A percentile compares a stretch with the other conserved stretches of the same genome.
Conservation (phyloP, 2,888 invertebrate genomes). For the Leptothorax acervorum region DNA sequence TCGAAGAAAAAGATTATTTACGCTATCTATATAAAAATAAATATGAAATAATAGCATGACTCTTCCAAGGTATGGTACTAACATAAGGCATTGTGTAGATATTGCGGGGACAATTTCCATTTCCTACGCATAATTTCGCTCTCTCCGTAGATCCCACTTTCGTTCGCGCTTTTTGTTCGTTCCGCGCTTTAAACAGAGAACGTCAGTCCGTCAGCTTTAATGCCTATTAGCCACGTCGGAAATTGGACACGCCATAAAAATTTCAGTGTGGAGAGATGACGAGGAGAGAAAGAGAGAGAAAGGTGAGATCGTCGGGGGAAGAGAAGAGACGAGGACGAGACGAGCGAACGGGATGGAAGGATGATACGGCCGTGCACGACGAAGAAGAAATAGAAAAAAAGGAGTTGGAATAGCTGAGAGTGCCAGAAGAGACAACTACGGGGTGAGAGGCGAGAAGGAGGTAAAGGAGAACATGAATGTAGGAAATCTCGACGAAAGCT, state of each 20-base stretch:
- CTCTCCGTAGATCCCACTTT: slow-evolving; percentile 1
- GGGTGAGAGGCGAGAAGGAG: neutral
- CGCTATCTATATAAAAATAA: neutral
- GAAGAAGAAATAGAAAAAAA: slow-evolving; percentile 18
- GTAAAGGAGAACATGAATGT: slow-evolving; percentile 13
- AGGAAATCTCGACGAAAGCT: slow-evolving; percentile 49
- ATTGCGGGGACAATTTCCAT: slow-evolving; percentile 39
- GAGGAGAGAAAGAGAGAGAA: slow-evolving; percentile 47
- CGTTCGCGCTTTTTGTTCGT: slow-evolving; percentile 34
- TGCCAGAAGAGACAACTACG: neutral
- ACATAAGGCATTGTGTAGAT: neutral
- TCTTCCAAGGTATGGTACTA: neutral
- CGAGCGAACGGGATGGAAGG: slow-evolving; percentile 19
- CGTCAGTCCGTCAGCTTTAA: slow-evolving; percentile 68
- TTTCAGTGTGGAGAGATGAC: slow-evolving; percentile 71
- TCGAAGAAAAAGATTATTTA: neutral
- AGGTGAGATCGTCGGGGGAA: neutral
- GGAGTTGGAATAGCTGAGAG: neutral
- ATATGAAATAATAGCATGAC: slow-evolving; percentile 1
- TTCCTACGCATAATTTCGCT: slow-evolving; percentile 43
- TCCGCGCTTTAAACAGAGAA: slow-evolving; percentile 63
- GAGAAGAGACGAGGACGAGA: slow-evolving; percentile 35
- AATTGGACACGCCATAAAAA: slow-evolving; percentile 76
- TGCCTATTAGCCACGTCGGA: slow-evolving; percentile 73
- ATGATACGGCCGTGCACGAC: slow-evolving; percentile 17